These are phyloP conservation scores for Trissolcus basalis DNA, from an alignment of 1,140 invertebrate species.

Conservation along the genomic window DNA sequence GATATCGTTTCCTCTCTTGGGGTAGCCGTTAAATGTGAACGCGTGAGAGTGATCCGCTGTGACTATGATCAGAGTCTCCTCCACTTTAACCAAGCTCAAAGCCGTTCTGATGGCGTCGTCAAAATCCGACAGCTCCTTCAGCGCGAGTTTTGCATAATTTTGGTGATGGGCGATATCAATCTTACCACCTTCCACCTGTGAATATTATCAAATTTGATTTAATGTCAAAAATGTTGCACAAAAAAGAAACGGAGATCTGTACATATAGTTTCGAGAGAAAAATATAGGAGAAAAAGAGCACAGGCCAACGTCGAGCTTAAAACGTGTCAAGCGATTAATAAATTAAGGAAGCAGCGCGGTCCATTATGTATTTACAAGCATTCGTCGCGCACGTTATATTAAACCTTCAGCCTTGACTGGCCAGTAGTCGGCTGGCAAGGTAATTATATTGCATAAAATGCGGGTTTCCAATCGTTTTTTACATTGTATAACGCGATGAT, in stretches of 20 bases:
- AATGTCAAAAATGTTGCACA: too few species aligned
- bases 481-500: conserved; percentile 29
- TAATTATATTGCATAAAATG: conserved; percentile 41
- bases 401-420: conserved; percentile 45
- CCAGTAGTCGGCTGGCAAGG: conserved; percentile 27
- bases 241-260: not conserved
- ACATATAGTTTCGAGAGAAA: too few species aligned
- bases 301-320: conserved; percentile 11
- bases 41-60: conserved; percentile 86
- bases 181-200: conserved; percentile 80
- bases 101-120: conserved; percentile 81
- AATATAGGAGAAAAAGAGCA: conserved; percentile 3
- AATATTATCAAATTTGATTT: not conserved
- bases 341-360: conserved; percentile 48
- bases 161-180: conserved; percentile 91
- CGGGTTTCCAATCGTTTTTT: conserved; percentile 37
- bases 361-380: conserved; percentile 57
- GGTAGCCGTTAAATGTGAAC: conserved; percentile 83
- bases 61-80: conserved; percentile 84
- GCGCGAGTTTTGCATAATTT: conserved; percentile 81
- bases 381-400: conserved; percentile 49
- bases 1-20: conserved; percentile 80
- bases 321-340: conserved; percentile 52
- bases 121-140: conserved; percentile 82
- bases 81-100: conserved; percentile 75